Evolutionary conservation across 2,797 vertebrate species (phyloP).

Genomic region (Channallabes apus): DNA sequence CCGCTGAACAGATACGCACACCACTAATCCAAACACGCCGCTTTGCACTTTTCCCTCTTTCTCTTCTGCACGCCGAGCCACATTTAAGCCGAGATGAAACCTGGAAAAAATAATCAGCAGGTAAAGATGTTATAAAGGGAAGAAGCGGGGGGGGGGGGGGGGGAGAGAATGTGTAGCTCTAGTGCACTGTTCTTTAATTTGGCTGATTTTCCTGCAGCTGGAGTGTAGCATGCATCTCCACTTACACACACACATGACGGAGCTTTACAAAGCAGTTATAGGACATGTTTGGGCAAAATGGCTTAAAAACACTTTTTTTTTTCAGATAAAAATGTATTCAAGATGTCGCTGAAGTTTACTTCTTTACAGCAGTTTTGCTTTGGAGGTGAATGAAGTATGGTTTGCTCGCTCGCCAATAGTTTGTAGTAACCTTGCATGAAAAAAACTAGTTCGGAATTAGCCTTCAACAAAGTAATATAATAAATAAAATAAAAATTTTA

Average conservation of each 20-base stretch:
- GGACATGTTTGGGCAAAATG: not conserved
- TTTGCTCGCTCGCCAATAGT: not conserved
- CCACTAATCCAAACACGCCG: constrained; percentile 42
- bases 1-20: constrained; percentile 41
- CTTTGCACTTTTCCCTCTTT: not conserved
- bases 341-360: not conserved
- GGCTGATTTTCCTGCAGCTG: not conserved
- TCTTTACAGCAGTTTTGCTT: not conserved
- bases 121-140: constrained; percentile 52
- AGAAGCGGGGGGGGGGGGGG: constrained; percentile 33
- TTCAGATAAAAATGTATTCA: not conserved
- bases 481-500: too few relatives aligned
- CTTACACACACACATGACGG: constrained; percentile 30
- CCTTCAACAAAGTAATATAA: too few relatives aligned
- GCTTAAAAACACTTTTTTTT: not conserved
- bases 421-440: too few relatives aligned
- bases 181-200: constrained; percentile 3
- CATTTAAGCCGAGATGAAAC: constrained; percentile 37
- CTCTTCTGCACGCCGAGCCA: constrained; percentile 25
- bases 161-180: not conserved
- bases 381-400: too few relatives aligned
- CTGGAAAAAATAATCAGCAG: constrained; percentile 47
- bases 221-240: not conserved
- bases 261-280: not conserved
- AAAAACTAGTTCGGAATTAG: too few relatives aligned